Conservation (phyloP, 2,888 invertebrate genomes). For the Xanthorhoe spadicearia region DNA sequence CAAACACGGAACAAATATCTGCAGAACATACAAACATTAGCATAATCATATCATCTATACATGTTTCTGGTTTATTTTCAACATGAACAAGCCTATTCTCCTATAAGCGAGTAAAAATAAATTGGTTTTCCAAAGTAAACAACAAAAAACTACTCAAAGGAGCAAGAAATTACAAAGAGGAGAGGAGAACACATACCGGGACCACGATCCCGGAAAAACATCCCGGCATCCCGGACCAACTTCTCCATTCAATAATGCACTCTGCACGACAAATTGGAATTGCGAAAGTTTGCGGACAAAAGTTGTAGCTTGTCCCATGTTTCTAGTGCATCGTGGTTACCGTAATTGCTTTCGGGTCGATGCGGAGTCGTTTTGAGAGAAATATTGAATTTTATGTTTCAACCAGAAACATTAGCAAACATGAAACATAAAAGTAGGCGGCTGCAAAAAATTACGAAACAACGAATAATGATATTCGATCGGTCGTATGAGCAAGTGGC, state of each 20-base stretch:
- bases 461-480: no score
- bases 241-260: slow-evolving; percentile 51
- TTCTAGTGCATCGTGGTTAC: slow-evolving; percentile 30
- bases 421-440: no score
- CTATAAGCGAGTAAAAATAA: neutral
- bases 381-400: neutral
- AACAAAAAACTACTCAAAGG: neutral
- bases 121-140: neutral
- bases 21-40: no score
- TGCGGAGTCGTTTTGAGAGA: slow-evolving; percentile 2
- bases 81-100: no score
- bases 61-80: no score
- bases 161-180: slow-evolving; percentile 26
- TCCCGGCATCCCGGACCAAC: slow-evolving; percentile 37
- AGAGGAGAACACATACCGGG: slow-evolving; percentile 19
- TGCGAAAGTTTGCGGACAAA: slow-evolving; percentile 44
- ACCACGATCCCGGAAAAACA: slow-evolving; percentile 13
- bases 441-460: no score
- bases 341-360: slow-evolving; percentile 22
- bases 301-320: slow-evolving; percentile 29
- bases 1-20: no score
- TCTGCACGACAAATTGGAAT: slow-evolving; percentile 52
- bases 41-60: no score
- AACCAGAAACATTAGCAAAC: no score
- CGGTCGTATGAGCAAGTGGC: no score